Percentiles rank a stretch among this genome's conserved stretches.
Conservation (phyloP, 2,888 invertebrate genomes). For the Nezara viridula region DNA sequence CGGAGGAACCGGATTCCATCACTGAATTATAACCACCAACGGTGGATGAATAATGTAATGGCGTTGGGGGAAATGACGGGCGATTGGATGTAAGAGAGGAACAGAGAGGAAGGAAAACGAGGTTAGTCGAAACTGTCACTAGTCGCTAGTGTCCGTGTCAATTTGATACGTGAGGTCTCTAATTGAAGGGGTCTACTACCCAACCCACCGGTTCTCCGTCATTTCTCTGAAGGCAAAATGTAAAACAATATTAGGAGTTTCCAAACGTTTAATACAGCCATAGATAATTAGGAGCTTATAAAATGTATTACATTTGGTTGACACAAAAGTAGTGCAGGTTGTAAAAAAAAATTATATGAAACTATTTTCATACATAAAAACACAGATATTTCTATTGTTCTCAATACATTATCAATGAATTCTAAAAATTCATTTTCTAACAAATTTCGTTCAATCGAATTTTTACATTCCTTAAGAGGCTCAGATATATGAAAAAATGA, state of each 20-base stretch:
- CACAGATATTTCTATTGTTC: too few species aligned
- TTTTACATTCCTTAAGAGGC: too few species aligned
- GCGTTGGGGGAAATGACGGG: background rate
- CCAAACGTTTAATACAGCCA: background rate
- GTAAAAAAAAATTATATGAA: too few species aligned
- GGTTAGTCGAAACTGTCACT: slow-evolving; percentile 8
- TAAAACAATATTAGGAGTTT: background rate
- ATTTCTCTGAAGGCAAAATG: background rate
- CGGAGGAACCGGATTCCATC: background rate
- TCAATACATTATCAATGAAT: too few species aligned
- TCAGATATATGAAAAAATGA: too few species aligned
- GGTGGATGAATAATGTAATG: slow-evolving; percentile 1
- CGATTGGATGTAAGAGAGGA: slow-evolving; percentile 11
- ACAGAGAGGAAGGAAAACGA: background rate
- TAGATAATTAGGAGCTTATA: background rate
- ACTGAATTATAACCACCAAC: background rate
- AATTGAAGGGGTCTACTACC: background rate
- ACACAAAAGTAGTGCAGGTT: too few species aligned
- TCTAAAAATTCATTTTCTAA: too few species aligned
- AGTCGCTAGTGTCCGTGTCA: slow-evolving; percentile 19
- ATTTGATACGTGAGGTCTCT: slow-evolving; percentile 40
- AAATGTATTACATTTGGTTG: background rate
- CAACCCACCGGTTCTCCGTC: background rate
- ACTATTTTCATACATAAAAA: too few species aligned
- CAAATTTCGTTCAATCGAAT: too few species aligned